Base-by-base conservation (phyloP, 2,888 invertebrate species). In the Agonopterix subpropinquella region DNA sequence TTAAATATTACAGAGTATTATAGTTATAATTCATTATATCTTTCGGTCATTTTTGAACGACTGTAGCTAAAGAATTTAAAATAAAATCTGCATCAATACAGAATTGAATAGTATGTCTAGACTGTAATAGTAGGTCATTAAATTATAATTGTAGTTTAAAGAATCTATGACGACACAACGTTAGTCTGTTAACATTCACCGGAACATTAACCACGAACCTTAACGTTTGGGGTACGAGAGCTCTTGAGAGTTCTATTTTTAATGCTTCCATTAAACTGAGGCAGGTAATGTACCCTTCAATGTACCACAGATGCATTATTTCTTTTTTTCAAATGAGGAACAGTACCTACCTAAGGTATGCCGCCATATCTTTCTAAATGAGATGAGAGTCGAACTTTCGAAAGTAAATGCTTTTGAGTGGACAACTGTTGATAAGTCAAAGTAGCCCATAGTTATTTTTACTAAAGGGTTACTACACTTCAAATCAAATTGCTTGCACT, bases 141-240 rank as follows among this genome's bases (percentile, higher is more conserved):
- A 28, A 28, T 28, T 28, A 28, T 28, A 28, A 28, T 28, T 7
- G 28, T 47, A 13, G n/a, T 47, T 28, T 28, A 46, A 18, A 47
- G 35, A 49, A 39, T 39, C 39, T 9, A 10, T 39, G 11, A 42
- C 15, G 46, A 45, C 58, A 57, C 43, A 37, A 41, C 36, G 51
- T 59, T 64, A 62, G 64, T 63, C 61, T 56, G 58, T 61, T 60
- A 62, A 58, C 59, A 50, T 50, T 53, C 56, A 49, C 44, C 44
- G 53, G 58, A 61, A 58, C 62, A 62, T 61, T 65, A 62, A 59
- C 62, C 60, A 56, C 57, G 49, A 49, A 5, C 9, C 39, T 39
- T n/a, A 9, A 10, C 39, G n/a, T 47, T 45, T 51, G 42, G 42
- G 47, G 50, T 52, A 56, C 55, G 67, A 62, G 59, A 55, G 63